Evolutionary conservation across 64 coral and sea anemone species (phyloP).

Genomic region (Porites lutea): DNA sequence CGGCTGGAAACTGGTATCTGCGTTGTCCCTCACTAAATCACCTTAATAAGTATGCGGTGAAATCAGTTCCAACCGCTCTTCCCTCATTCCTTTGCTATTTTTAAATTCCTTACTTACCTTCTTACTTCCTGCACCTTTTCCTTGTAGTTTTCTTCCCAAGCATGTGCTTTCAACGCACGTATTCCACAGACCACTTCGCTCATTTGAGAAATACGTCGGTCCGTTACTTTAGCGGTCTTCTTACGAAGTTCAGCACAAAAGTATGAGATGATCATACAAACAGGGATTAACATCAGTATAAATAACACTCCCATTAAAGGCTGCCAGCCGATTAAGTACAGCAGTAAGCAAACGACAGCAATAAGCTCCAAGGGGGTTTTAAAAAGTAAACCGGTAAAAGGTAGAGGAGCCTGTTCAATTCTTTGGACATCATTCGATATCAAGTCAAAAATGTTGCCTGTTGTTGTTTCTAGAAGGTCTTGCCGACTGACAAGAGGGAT

Average conservation of each 20-base stretch:
- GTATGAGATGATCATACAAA: not conserved
- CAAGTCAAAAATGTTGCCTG: slow-evolving; percentile 35
- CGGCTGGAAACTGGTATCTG: too few species aligned
- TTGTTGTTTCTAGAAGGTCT: slow-evolving; percentile 1
- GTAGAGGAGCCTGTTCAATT: not conserved
- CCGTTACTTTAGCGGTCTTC: slow-evolving; percentile 28
- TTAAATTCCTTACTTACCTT: not conserved
- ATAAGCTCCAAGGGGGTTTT: not conserved
- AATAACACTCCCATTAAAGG: slow-evolving; percentile 17
- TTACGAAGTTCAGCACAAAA: slow-evolving; percentile 29
- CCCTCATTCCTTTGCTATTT: too few species aligned
- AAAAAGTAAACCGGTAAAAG: not conserved
- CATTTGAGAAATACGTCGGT: slow-evolving; percentile 38
- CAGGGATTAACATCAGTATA: not conserved
- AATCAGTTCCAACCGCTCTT: not conserved
- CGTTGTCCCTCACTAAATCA: too few species aligned
- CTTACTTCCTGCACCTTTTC: slow-evolving; percentile 28
- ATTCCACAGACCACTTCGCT: slow-evolving; percentile 36
- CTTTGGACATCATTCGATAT: slow-evolving; percentile 42
- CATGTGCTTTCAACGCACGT: slow-evolving; percentile 35
- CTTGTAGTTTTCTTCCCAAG: slow-evolving; percentile 33
- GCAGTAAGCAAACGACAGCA: not conserved
- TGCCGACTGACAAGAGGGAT: not conserved
- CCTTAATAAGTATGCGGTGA: too few species aligned
- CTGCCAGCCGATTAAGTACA: slow-evolving; percentile 45